Base-by-base conservation (phyloP, 2,797 vertebrate species). In the Echiichthys vipera region DNA sequence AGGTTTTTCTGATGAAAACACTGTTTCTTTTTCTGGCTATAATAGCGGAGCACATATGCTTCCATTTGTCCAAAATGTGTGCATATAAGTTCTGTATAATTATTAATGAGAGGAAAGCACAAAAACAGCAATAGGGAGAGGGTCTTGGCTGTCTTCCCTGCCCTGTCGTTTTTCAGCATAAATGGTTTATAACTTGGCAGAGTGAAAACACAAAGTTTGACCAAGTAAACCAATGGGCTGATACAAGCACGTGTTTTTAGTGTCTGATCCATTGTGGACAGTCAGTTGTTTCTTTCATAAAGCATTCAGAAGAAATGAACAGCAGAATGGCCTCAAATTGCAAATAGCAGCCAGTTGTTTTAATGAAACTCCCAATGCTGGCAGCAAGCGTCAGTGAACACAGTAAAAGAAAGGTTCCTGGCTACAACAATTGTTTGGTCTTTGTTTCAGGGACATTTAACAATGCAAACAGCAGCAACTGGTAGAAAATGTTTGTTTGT, bases 281-380 rank as follows among this genome's bases (percentile, higher is more conserved):
- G n/a, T 37, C 8, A 0, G 46, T 37, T 42, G 65, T 58, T 73
- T 67, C 32, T 57, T 64, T 65, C 20, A 58, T 36, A 7, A 20
- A 62, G 18, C 2, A 14, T 53, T 65, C 57, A 11, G 37, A 56
- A 45, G 18, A 79, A 37, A 50, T 49, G 40, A 74, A 57, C 29
- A 72, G 37, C 47, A 66, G 67, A 83, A 22, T 5, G 5, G 42
- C 15, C 25, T 29, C 40, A 63, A 66, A 49, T 62, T 50, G 24
- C 34, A 76, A 83, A 80, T n/a, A 58, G 40, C 50, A 74, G 79
- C 79, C 76, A 77, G 36, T 20, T 66, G 59, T 73, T 83, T 75
- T 72, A 87, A 73, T 81, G 57, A 76, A 77, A 54, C 32, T 65
- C 65, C 65, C 56, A 54, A 32, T 63, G 46, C 55, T 79, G 71